Percentiles rank a stretch among this genome's conserved stretches.
phyloP scores from a whole-genome alignment of 92 coral and sea anemone species.

The Epizoanthus stellaris region DNA sequence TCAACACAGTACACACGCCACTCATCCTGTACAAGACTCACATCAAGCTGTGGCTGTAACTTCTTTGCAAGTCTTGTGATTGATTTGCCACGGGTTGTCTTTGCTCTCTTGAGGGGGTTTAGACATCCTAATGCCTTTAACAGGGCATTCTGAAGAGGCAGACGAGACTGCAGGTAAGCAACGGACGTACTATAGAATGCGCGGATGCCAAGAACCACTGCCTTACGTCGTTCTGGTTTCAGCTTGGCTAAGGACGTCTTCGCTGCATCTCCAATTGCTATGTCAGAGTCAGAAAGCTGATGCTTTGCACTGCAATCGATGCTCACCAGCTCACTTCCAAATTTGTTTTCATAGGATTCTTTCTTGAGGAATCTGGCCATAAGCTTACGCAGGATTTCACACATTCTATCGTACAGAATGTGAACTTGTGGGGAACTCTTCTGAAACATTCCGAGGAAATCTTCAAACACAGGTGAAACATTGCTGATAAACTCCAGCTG shows the following conservation, averaged over 20 bases:
- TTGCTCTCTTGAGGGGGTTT: slow-evolving; percentile 13
- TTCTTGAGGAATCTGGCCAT: slow-evolving; percentile 57
- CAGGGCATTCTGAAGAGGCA: slow-evolving; percentile 26
- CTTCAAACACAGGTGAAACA: slow-evolving; percentile 59
- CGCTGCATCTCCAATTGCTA: slow-evolving; percentile 19
- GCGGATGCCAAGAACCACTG: background rate
- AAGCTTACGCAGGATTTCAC: slow-evolving; percentile 46
- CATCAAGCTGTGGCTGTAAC: background rate
- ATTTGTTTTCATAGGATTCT: slow-evolving; percentile 49
- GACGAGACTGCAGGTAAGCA: slow-evolving; percentile 3
- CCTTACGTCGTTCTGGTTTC: background rate
- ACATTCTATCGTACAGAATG: slow-evolving; percentile 43
- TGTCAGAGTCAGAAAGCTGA: slow-evolving; percentile 51
- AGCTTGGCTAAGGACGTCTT: background rate
- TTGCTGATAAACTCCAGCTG: slow-evolving; percentile 52
- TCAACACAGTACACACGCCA: background rate
- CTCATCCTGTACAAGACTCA: slow-evolving; percentile 13
- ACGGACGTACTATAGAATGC: slow-evolving; percentile 9
- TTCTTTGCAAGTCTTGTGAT: background rate
- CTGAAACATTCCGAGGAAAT: slow-evolving; percentile 55
- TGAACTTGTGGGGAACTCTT: slow-evolving; percentile 52
- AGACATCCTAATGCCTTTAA: slow-evolving; percentile 22
- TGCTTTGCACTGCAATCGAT: slow-evolving; percentile 46
- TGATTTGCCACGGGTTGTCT: background rate
- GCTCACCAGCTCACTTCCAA: slow-evolving; percentile 51